Percentiles rank a stretch among this genome's conserved stretches.
Evolutionary conservation across 2,888 invertebrate species (phyloP).

Genomic region (Reticulitermes lucifugus): DNA sequence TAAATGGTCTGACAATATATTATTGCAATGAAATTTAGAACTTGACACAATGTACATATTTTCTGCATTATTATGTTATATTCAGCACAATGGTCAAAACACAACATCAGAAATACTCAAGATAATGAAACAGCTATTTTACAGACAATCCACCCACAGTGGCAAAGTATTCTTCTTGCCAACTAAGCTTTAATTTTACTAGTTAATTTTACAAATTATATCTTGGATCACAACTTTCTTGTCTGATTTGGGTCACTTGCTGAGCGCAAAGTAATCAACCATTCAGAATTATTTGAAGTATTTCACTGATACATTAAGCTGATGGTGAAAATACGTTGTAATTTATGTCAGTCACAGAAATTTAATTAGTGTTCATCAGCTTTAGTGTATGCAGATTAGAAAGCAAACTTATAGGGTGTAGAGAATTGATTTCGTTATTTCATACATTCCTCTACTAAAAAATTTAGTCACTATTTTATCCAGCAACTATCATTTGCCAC

Average conservation of each 20-base stretch:
- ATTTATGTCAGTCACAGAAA: too few species aligned
- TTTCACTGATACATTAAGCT: too few species aligned
- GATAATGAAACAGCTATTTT: not conserved
- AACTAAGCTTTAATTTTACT: not conserved
- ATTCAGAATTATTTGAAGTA: slow-evolving; percentile 14
- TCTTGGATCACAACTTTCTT: too few species aligned
- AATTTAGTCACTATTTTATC: too few species aligned
- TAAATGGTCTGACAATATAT: not conserved
- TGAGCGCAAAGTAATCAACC: not conserved
- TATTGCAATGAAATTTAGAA: not conserved
- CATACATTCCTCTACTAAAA: too few species aligned
- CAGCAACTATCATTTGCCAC: too few species aligned
- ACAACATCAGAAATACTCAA: not conserved
- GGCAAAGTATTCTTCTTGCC: slow-evolving; percentile 2
- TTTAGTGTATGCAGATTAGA: too few species aligned
- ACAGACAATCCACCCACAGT: not conserved
- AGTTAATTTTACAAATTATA: not conserved
- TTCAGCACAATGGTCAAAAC: not conserved
- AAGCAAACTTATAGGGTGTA: too few species aligned
- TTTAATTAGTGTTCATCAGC: too few species aligned
- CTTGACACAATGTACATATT: not conserved
- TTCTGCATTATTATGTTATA: slow-evolving; percentile 4
- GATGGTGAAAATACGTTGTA: too few species aligned
- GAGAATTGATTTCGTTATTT: too few species aligned
- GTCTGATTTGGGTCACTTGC: slow-evolving; percentile 2